Conservation (phyloP, 92 coral and sea anemone genomes). For the Muricea muricata region DNA sequence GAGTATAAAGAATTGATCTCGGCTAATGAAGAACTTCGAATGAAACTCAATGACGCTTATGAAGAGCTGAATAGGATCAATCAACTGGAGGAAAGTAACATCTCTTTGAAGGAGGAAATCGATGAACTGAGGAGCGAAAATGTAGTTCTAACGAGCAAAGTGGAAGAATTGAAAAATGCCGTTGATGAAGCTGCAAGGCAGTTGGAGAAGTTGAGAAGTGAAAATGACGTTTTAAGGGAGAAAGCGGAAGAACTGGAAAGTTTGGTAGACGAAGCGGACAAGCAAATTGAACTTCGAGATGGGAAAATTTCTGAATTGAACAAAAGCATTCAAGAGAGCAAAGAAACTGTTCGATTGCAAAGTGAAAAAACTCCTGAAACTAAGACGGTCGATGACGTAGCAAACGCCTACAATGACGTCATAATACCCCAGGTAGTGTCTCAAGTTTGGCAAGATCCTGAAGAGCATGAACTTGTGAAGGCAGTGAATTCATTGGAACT, state of each 20-base stretch:
- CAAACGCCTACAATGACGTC: neutral
- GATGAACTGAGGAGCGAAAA: constrained; percentile 45
- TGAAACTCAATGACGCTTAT: constrained; percentile 48
- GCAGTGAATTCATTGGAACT: neutral
- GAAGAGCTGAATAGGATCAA: neutral
- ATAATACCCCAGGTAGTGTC: neutral
- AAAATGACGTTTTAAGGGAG: constrained; percentile 17
- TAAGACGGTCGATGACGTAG: constrained; percentile 1
- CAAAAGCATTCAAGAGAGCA: constrained; percentile 41
- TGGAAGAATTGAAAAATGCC: constrained; percentile 6
- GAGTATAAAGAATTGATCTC: constrained; percentile 61
- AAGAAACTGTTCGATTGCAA: constrained; percentile 18
- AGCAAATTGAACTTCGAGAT: constrained; percentile 38
- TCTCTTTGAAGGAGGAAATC: constrained; percentile 53
- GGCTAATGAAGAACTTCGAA: constrained; percentile 51
- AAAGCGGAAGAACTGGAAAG: constrained; percentile 26
- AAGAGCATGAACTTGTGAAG: neutral
- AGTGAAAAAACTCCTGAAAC: constrained; percentile 18
- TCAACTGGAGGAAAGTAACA: constrained; percentile 7
- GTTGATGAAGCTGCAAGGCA: neutral
- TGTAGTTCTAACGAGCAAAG: constrained; percentile 39
- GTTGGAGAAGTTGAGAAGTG: neutral
- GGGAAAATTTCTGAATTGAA: constrained; percentile 45
- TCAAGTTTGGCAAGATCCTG: neutral
- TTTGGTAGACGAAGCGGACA: constrained; percentile 30